A percentile compares a stretch with the other conserved stretches of the same genome.
Conservation (phyloP, 2,797 vertebrate species). For the Enteromius viviparus region DNA sequence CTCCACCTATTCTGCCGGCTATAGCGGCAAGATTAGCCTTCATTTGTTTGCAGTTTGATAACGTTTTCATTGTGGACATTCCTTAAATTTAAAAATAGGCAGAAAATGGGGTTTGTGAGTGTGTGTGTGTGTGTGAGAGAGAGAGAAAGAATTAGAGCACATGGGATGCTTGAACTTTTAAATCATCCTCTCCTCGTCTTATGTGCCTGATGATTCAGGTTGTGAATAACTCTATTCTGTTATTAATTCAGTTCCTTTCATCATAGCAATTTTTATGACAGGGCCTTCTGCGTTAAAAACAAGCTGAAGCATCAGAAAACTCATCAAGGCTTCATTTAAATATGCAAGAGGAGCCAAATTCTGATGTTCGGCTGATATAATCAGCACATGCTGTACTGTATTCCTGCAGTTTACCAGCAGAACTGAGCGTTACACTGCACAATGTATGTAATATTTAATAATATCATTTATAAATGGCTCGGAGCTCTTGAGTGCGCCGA, state of each 20-base stretch:
- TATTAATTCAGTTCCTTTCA: constrained; percentile 39
- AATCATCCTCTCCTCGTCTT: neutral
- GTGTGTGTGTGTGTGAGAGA: neutral
- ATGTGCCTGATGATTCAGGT: neutral
- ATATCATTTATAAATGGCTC: constrained; percentile 38
- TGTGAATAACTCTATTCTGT: constrained; percentile 12
- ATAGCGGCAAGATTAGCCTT: constrained; percentile 53
- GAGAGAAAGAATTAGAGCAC: neutral
- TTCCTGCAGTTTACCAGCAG: constrained; percentile 6
- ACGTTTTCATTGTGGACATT: constrained; percentile 45
- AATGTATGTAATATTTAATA: constrained; percentile 26
- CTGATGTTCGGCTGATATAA: constrained; percentile 31
- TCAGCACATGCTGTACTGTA: constrained; percentile 24
- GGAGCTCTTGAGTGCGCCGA: neutral
- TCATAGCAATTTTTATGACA: constrained; percentile 42
- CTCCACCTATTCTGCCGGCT: constrained; percentile 37
- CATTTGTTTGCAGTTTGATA: constrained; percentile 59
- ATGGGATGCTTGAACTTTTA: constrained; percentile 7
- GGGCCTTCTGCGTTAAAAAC: constrained; percentile 36
- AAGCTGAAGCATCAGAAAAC: constrained; percentile 43
- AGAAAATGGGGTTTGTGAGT: neutral
- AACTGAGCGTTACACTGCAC: neutral
- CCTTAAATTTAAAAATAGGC: constrained; percentile 18
- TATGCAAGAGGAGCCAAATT: neutral
- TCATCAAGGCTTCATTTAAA: constrained; percentile 40